phyloP scores from a whole-genome alignment of 1,140 invertebrate species.

The Apocrypta bakeri region DNA sequence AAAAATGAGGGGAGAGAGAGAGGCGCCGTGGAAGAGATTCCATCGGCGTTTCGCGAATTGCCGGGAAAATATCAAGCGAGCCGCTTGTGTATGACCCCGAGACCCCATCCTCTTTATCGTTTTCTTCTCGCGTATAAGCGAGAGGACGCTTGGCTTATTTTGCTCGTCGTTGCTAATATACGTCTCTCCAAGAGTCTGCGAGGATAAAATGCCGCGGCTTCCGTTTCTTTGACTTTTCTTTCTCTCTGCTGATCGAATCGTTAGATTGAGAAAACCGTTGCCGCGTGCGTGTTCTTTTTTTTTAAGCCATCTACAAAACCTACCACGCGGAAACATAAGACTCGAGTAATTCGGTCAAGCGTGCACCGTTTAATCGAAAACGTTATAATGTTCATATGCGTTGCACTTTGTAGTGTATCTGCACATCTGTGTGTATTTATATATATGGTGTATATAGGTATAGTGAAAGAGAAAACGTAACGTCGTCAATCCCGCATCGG shows the following conservation, averaged over 20 bases:
- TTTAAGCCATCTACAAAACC: background rate
- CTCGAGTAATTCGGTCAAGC: background rate
- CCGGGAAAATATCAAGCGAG: background rate
- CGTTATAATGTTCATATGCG: background rate
- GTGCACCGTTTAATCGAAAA: background rate
- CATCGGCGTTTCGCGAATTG: conserved; percentile 23
- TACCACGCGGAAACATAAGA: background rate
- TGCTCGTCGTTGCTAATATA: too few relatives aligned
- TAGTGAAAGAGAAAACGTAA: too few relatives aligned
- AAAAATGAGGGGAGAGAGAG: background rate
- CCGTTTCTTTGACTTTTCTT: too few relatives aligned
- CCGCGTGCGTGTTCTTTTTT: too few relatives aligned
- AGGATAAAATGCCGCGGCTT: too few relatives aligned
- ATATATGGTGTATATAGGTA: too few relatives aligned
- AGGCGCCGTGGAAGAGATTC: background rate
- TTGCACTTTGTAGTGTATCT: background rate
- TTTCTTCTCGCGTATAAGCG: background rate
- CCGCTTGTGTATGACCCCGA: background rate
- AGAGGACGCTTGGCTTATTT: background rate
- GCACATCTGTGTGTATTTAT: too few relatives aligned
- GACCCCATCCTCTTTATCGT: background rate
- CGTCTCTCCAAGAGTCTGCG: too few relatives aligned
- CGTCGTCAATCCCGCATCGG: too few relatives aligned
- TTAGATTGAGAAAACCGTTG: background rate
- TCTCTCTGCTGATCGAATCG: too few relatives aligned